Evolutionary conservation across 1,140 invertebrate species (phyloP).

Genomic region (Papilio machaon): DNA sequence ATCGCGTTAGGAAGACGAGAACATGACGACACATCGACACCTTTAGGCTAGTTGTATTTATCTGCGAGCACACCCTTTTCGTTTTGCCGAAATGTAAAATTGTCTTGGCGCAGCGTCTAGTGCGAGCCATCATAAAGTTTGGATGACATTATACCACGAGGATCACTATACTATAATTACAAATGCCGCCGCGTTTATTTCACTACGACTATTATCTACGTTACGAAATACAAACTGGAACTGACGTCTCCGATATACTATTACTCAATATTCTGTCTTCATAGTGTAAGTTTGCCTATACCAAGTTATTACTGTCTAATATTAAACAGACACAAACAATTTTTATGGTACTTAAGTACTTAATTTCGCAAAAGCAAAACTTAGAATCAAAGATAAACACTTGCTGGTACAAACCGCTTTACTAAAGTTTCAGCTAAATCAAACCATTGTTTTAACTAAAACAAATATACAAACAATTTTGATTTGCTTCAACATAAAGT

Average conservation of each 20-base stretch:
- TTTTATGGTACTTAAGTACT: no score
- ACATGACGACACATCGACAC: no score
- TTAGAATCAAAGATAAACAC: no score
- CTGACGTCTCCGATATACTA: background rate
- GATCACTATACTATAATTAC: conserved; percentile 4
- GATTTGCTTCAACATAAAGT: background rate
- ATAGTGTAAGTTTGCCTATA: background rate
- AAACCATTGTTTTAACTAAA: background rate
- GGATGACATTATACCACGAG: background rate
- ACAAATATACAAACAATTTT: background rate
- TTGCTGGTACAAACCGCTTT: no score
- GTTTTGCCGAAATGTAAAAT: background rate
- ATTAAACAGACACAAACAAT: background rate
- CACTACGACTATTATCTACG: background rate
- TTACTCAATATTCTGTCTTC: conserved; percentile 7
- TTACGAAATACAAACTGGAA: background rate
- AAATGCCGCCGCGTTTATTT: background rate
- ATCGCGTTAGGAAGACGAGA: no score
- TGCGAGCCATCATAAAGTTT: background rate
- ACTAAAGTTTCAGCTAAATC: no score
- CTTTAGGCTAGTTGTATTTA: background rate
- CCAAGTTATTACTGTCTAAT: background rate
- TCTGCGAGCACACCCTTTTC: background rate
- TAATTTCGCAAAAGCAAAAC: no score
- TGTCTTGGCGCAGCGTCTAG: background rate